Conservation (phyloP, 2,888 invertebrate species). For the Zygogramma bicolorata region DNA sequence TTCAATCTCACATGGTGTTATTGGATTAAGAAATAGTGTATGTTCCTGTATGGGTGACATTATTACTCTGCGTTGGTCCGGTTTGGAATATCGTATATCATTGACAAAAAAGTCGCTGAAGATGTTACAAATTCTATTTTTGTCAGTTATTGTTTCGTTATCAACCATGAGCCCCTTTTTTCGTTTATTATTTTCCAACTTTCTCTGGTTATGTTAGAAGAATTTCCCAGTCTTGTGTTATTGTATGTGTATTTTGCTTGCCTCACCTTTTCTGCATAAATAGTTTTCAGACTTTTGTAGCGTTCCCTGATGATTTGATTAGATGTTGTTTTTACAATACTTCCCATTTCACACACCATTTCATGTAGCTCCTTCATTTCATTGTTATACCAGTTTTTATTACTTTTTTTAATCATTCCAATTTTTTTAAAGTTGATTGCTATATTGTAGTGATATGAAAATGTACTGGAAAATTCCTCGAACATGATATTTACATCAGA, state of each 20-base stretch:
- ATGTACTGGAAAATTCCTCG: conserved; percentile 6
- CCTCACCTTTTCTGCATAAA: conserved; percentile 9
- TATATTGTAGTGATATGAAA: conserved; percentile 1
- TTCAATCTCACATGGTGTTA: no score
- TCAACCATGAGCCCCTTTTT: no score
- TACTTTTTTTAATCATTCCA: not conserved
- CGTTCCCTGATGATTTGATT: conserved; percentile 9
- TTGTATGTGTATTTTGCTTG: conserved; percentile 15
- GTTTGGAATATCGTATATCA: no score
- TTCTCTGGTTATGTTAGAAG: conserved; percentile 9
- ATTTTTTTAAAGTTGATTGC: conserved; percentile 13
- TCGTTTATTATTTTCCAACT: conserved; percentile 20
- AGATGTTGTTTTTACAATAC: not conserved
- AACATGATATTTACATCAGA: conserved; percentile 11
- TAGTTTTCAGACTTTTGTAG: conserved; percentile 1
- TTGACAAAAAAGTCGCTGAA: no score
- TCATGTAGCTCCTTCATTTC: conserved; percentile 14
- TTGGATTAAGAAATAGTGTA: no score
- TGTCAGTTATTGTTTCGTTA: no score
- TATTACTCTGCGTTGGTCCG: no score
- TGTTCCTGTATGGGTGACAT: no score
- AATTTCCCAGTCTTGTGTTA: conserved; percentile 12
- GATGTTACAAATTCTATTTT: no score
- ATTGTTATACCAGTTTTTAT: not conserved
- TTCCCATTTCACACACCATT: conserved; percentile 17